Evolutionary conservation across 2,113 vertebrate genomes (phyloP), one percentile per base, ranked within the genome.

Genomic region (Psilopsiagon aymara): DNA sequence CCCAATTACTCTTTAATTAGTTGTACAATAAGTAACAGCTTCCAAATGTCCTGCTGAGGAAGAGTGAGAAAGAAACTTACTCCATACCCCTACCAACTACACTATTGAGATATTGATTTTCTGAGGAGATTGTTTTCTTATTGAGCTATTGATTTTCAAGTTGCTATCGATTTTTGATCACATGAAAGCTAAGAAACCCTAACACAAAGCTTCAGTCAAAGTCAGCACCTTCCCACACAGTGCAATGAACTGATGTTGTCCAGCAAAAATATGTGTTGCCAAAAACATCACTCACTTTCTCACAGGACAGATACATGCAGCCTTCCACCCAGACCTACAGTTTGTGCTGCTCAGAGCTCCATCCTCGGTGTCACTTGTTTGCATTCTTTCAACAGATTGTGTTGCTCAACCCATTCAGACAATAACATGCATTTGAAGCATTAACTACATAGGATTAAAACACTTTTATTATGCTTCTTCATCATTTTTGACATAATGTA

Each of bases 391-490:
- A 70, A 52, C 33, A 75, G n/a, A 41, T 81, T 85, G 51, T 5
- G 29, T 91, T 87, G 66, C 83, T 97, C 43, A 90, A 92, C 68
- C 47, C 13, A 29, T 51, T 92, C 55, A 82, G 88, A 88, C 57
- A 88, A 75, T 86, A 71, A 67, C 28, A 64, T 63, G 62, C 57
- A 78, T 82, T 93, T 93, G 63, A 92, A 81, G 39, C 75, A 78
- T 49, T 88, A 82, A 52, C 31, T 81, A 49, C 33, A 75, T 1
- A 2, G 28, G n/a, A 62, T 68, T 88, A 79, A 82, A 52, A 35
- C 25, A 49, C 41, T 71, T 93, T 92, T 88, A 79, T 88, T 96
- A 19, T 57, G 47, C 27, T 82, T 69, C 78, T 87, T 83, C 93
- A 46, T 81, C 11, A 51, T 46, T 81, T 90, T 66, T 86, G 47